Base-by-base conservation (phyloP, 1,140 invertebrate genomes). In the Saxidomus purpurata region DNA sequence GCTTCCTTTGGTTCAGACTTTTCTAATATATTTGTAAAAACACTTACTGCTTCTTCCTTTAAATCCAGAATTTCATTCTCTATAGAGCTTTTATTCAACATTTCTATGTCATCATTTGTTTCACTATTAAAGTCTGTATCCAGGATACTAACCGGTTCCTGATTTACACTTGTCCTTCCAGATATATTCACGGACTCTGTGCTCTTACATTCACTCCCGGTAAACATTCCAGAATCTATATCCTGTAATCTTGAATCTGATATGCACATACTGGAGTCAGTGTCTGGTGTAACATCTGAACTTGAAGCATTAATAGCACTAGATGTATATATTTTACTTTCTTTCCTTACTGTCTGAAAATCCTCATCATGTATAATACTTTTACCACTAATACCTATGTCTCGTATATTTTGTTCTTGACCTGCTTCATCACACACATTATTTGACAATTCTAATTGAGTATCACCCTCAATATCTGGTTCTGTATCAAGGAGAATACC, bases 141-240 rank as follows among this genome's bases (percentile, higher is more conserved):
- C 47, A 38, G 9, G 31, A 49, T 55, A 34, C 38, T 25, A 15
- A 2, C 38, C 25, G 63, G 38, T 22, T 85, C 82, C 4, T 17
- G 67, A 1, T 85, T 61, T 19, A 38, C 47, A 52, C 63, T 85
- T 17, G 82, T 34, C 31, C 82, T 40, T 36, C 82, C 67, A 38
- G 82, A 85, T 34, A 36, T 49, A 38, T 85, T 25, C 40, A 82
- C 15, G n/a, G 82, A 74, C 25, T 85, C 82, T 38, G n/a, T n/a
- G n/a, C 38, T 47, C 47, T 55, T 85, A 13, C 34, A 85, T 3
- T 85, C 83, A 52, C 67, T 74, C 2, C 34, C n/a, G 6, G 76
- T 87, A n/a, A 55, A 71, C 55, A 87, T 77, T 11, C 85, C 85
- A 59, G 85, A 87, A 79, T 87, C 85, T 19, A 28, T 31, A 11